Percentiles rank a stretch among this genome's conserved stretches.
Conservation (phyloP, 2,888 invertebrate genomes). For the Platerodrilus igneus region DNA sequence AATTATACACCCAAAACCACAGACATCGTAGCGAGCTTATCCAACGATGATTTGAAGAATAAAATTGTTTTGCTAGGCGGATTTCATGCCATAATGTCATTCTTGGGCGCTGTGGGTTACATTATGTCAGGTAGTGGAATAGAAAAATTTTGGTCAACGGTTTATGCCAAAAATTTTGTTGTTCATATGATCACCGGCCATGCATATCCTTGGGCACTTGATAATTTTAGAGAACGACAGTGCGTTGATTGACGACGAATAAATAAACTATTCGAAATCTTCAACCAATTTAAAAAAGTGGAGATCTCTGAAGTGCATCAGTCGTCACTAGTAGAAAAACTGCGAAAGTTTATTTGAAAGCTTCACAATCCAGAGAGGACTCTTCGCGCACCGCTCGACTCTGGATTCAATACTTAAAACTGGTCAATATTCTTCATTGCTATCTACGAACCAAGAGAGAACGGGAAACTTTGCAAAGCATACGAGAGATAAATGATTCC, state of each 20-base stretch:
- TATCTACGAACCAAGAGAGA: slow-evolving; percentile 7
- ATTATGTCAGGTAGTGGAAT: slow-evolving; percentile 7
- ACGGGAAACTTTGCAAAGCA: slow-evolving; percentile 7
- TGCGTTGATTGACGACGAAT: slow-evolving; percentile 2
- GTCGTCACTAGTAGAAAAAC: slow-evolving; percentile 2
- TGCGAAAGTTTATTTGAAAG: slow-evolving; percentile 3
- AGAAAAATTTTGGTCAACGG: slow-evolving; percentile 6
- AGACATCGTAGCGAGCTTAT: slow-evolving; percentile 5
- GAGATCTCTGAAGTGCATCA: slow-evolving; percentile 8
- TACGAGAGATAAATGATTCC: slow-evolving; percentile 4
- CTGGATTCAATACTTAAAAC: slow-evolving; percentile 4
- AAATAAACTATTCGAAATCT: slow-evolving; percentile 6
- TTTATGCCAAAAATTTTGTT: slow-evolving; percentile 4
- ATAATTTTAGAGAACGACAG: slow-evolving; percentile 6
- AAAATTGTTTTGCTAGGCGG: slow-evolving; percentile 4
- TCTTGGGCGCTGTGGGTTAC: slow-evolving; percentile 7
- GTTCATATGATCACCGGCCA: slow-evolving; percentile 8
- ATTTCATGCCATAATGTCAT: slow-evolving; percentile 8
- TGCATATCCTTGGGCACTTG: slow-evolving; percentile 6
- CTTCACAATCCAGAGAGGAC: slow-evolving; percentile 2
- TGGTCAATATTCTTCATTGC: slow-evolving; percentile 7
- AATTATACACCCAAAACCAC: slow-evolving; percentile 3
- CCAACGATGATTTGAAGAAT: slow-evolving; percentile 6
- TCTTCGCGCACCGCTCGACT: slow-evolving; percentile 5
- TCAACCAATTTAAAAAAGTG: slow-evolving; percentile 3